Percentiles rank a stretch among this genome's conserved stretches.
These are phyloP conservation scores for Lottia gigantea DNA, from an alignment of 2,888 invertebrate genomes.

Conservation along the genomic window DNA sequence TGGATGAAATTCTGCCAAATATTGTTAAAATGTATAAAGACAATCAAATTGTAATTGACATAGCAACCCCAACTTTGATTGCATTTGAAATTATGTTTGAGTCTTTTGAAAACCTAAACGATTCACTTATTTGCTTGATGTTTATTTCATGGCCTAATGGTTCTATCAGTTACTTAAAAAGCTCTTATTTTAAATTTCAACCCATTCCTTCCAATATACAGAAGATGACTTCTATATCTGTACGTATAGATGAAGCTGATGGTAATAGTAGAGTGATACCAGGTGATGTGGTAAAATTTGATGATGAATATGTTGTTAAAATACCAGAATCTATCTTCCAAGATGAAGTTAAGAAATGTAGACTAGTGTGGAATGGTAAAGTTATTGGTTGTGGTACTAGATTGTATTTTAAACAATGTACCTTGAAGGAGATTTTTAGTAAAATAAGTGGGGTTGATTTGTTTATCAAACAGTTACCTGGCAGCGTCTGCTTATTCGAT, in stretches of 20 bases:
- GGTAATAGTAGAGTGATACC: background rate
- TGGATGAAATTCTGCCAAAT: background rate
- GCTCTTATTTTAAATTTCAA: background rate
- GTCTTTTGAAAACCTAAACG: too few species aligned
- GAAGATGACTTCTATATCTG: background rate
- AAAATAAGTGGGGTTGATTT: too few species aligned
- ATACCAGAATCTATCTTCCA: too few species aligned
- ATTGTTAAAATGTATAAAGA: background rate
- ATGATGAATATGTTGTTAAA: background rate
- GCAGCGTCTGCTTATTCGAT: too few species aligned
- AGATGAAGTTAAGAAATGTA: background rate
- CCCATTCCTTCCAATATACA: background rate
- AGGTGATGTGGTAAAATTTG: background rate
- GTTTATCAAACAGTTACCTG: too few species aligned
- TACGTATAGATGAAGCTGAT: background rate
- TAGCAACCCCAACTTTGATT: too few species aligned
- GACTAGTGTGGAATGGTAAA: background rate
- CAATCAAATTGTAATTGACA: background rate
- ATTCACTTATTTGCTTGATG: too few species aligned
- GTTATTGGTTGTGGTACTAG: background rate
- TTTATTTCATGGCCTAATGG: background rate
- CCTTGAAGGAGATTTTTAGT: background rate
- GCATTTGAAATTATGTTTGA: background rate
- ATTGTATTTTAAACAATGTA: background rate
- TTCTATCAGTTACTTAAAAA: background rate